phyloP scores from a whole-genome alignment of 2,888 invertebrate species.

The Tipula vernalis region DNA sequence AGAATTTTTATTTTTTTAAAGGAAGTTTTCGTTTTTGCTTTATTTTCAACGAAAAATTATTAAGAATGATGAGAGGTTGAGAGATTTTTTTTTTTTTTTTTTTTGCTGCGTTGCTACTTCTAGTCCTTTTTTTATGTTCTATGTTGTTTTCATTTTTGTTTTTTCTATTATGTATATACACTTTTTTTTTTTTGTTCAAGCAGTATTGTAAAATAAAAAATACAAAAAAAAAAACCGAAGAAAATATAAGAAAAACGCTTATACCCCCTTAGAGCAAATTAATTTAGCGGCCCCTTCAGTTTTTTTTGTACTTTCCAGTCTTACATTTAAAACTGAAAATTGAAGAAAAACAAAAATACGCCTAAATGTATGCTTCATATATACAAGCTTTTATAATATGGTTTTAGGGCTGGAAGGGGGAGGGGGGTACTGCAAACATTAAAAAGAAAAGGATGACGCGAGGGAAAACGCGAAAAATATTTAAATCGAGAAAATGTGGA shows the following conservation, averaged over 20 bases:
- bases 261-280: conserved; percentile 9
- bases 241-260: conserved; percentile 6
- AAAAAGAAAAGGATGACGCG: background rate
- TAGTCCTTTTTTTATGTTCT: background rate
- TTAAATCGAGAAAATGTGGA: background rate
- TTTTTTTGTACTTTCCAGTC: background rate
- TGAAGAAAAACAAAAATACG: conserved; percentile 4
- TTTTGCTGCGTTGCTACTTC: conserved; percentile 10
- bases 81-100: background rate
- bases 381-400: background rate
- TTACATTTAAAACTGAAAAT: background rate
- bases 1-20: background rate
- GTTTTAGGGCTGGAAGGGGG: no score
- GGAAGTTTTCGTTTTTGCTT: background rate
- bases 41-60: background rate
- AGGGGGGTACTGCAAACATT: background rate
- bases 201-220: background rate
- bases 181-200: background rate
- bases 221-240: background rate
- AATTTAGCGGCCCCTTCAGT: conserved; percentile 10
- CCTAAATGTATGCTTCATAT: background rate
- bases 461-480: background rate
- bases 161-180: background rate
- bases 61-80: background rate
- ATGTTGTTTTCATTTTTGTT: conserved; percentile 7